phyloP scores from a whole-genome alignment of 2,888 invertebrate species.

The Biston betularia region DNA sequence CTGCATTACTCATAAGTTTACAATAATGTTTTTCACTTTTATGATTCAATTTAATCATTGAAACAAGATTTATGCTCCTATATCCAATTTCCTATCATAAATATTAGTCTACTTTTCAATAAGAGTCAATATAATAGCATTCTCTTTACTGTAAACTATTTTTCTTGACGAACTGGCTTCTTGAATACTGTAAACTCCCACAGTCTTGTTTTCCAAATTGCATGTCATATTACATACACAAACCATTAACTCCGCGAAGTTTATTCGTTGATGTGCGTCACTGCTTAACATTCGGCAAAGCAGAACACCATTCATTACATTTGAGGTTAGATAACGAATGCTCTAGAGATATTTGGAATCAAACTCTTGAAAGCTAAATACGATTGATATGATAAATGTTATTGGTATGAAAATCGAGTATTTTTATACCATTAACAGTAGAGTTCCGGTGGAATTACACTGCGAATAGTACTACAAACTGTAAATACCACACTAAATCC shows the following conservation, averaged over 20 bases:
- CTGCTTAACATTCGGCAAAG: slow-evolving; percentile 58
- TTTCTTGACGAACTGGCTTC: neutral
- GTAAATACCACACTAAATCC: no score
- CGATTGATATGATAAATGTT: slow-evolving; percentile 7
- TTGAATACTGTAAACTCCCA: slow-evolving; percentile 16
- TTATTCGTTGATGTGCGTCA: slow-evolving; percentile 64
- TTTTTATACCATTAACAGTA: no score
- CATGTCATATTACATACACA: slow-evolving; percentile 45
- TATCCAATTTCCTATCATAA: neutral
- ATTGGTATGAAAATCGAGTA: neutral
- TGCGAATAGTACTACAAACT: neutral
- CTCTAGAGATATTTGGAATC: slow-evolving; percentile 28
- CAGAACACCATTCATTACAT: slow-evolving; percentile 62
- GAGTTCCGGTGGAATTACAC: no score
- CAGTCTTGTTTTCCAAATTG: slow-evolving; percentile 14
- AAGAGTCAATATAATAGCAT: no score
- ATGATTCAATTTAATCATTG: neutral
- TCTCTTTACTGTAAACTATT: neutral
- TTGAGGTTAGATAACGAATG: slow-evolving; percentile 53
- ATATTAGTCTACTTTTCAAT: neutral
- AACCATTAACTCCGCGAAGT: slow-evolving; percentile 47
- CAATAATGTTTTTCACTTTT: slow-evolving; percentile 14
- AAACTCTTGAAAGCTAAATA: slow-evolving; percentile 27
- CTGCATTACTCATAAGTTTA: slow-evolving; percentile 9
- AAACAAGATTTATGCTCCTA: neutral